Evolutionary conservation across 37 sponge, comb jelly and placozoan species (phyloP).

Genomic region (Dysidea cf. avara): DNA sequence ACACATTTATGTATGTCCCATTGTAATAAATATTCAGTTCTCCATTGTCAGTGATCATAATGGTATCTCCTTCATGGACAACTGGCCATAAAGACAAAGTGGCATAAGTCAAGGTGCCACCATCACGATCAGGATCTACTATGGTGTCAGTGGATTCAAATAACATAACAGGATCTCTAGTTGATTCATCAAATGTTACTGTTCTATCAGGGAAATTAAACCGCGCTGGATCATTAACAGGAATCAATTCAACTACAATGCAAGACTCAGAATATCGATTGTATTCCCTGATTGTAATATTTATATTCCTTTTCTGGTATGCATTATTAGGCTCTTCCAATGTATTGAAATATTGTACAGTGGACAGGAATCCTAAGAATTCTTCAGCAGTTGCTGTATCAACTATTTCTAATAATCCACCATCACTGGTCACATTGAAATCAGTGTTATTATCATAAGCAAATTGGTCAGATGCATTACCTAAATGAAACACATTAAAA

Average conservation of each 20-base stretch:
- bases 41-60: too few species aligned
- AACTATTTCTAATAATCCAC: not conserved
- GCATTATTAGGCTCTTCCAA: constrained; percentile 34
- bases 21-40: not conserved
- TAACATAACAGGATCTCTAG: constrained; percentile 11
- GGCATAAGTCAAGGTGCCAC: not conserved
- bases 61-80: too few species aligned
- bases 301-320: not conserved
- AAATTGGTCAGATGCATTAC: too few species aligned
- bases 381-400: constrained; percentile 8
- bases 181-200: constrained; percentile 23
- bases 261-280: too few species aligned
- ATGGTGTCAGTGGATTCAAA: constrained; percentile 12
- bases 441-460: not conserved
- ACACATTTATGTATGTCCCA: constrained; percentile 13
- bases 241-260: too few species aligned
- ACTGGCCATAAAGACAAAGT: too few species aligned
- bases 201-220: not conserved
- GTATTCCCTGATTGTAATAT: too few species aligned
- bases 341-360: constrained; percentile 30
- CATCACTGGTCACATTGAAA: not conserved
- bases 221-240: constrained; percentile 34
- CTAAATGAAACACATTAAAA: too few species aligned
- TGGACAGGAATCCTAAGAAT: constrained; percentile 14
- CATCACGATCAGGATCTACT: constrained; percentile 21